Evolutionary conservation across 2,113 vertebrate species (phyloP).

Genomic region (Lampris megalopsis): DNA sequence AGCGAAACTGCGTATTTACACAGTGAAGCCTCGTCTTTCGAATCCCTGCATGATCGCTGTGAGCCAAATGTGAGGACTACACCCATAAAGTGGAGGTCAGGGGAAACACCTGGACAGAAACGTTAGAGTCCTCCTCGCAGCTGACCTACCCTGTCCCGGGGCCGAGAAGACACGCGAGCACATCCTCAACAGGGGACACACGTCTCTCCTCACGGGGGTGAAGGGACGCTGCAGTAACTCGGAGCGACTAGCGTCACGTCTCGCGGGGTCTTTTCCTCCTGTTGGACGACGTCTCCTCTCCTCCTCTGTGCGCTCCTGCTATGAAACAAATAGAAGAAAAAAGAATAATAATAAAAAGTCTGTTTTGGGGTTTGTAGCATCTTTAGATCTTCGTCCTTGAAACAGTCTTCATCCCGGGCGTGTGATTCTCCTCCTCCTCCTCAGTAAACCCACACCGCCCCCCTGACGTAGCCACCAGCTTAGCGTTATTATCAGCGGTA

Average conservation of each 20-base stretch:
- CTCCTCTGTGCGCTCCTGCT: not conserved
- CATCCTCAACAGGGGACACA: not conserved
- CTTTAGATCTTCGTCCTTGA: slow-evolving; percentile 36
- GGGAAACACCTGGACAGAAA: no score
- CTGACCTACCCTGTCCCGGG: no score
- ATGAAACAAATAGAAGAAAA: not conserved
- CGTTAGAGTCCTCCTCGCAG: no score
- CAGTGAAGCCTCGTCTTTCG: no score
- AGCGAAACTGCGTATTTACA: no score
- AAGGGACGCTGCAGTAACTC: slow-evolving; percentile 46
- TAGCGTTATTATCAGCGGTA: slow-evolving; percentile 65
- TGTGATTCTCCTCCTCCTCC: slow-evolving; percentile 43
- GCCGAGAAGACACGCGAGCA: not conserved
- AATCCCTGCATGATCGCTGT: no score
- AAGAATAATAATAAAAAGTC: slow-evolving; percentile 40
- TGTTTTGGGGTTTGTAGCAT: slow-evolving; percentile 47
- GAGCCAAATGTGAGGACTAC: no score
- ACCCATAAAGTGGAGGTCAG: no score
- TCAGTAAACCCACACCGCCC: slow-evolving; percentile 33
- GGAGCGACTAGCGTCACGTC: slow-evolving; percentile 38
- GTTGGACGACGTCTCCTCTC: not conserved
- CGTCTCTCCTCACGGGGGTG: slow-evolving; percentile 10
- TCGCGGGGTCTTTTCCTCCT: slow-evolving; percentile 37
- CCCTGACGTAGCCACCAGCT: slow-evolving; percentile 50
- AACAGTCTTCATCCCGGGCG: slow-evolving; percentile 38